Evolutionary conservation across 2,797 vertebrate genomes (phyloP).

Genomic region (Sitta carolinensis): DNA sequence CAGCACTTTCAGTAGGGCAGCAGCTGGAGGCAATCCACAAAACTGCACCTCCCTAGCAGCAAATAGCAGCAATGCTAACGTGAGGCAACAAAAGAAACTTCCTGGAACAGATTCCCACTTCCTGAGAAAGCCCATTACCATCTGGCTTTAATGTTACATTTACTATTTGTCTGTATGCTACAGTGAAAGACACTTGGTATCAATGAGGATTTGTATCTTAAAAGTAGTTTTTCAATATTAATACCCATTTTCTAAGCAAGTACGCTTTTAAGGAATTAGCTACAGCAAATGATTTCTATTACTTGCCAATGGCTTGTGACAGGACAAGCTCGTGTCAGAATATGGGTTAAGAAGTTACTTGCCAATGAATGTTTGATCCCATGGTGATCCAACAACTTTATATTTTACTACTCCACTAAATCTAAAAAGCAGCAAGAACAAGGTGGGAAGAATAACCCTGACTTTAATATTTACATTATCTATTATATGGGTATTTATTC

Average conservation of each 20-base stretch:
- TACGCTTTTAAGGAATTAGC: neutral
- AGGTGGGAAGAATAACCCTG: neutral
- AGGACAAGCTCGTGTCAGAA: neutral
- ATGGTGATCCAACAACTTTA: neutral
- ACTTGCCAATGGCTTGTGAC: neutral
- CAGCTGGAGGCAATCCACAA: neutral
- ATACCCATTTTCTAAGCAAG: neutral
- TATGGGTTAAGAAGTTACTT: neutral
- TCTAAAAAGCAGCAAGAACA: neutral
- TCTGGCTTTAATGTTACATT: neutral
- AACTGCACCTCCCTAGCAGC: neutral
- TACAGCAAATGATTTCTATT: neutral
- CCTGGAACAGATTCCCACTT: neutral
- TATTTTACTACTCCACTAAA: neutral
- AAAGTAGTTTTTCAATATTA: neutral
- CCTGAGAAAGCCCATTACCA: neutral
- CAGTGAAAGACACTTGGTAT: neutral
- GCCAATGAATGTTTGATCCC: neutral
- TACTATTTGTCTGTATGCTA: neutral
- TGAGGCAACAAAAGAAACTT: neutral
- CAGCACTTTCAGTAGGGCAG: neutral
- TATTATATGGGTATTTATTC: neutral
- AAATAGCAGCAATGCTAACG: neutral
- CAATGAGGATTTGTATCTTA: neutral
- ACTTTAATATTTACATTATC: neutral